Evolutionary conservation across 2,888 invertebrate genomes (phyloP), one percentile per base, ranked within the genome.

Genomic region (Pardosa pseudoannulata): DNA sequence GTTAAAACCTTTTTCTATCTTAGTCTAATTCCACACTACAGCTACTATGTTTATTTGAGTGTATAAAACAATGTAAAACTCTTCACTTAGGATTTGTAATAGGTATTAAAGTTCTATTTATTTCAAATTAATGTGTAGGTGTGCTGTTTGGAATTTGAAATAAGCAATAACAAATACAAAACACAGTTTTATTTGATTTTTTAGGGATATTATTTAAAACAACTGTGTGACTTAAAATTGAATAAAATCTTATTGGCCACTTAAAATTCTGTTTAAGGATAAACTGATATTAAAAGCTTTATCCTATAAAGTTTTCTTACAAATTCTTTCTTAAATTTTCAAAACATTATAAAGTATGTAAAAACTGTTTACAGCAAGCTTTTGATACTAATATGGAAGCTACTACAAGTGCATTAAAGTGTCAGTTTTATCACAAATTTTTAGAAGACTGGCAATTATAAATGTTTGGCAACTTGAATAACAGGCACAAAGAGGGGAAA

Each of bases 401-500:
- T 65, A n/a, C 29, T 31, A 65, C 7, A 62, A 56, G 36, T 36
- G 6, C 41, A 46, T 11, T 23, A 56, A 5, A 56, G 23, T 23
- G 6, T 65, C 11, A 29, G 7, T n/a, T 65, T n/a, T 65, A 29
- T 65, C 31, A 65, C 31, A 65, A 65, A 29, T 9, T 65, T 65
- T 31, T 11, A 56, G 5, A 23, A 23, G 23, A 56, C 5, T 67
- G 39, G 32, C 41, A 41, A 70, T 62, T 16, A 36, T 50, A 68
- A 70, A 83, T 67, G 50, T 50, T 82, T 75, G 75, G 71, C 70
- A 75, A 79, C 73, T 76, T 76, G 71, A 72, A 56, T 72, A 13
- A 50, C 70, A 82, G 76, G 82, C 76, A 83, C 82, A 83, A 71
- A 11, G 50, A 71, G 50, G 76, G 65, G 39, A 65, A 71, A 56